Evolutionary conservation across 2,888 invertebrate genomes (phyloP), one percentile per base, ranked within the genome.

Genomic region (Doris montereyensis): DNA sequence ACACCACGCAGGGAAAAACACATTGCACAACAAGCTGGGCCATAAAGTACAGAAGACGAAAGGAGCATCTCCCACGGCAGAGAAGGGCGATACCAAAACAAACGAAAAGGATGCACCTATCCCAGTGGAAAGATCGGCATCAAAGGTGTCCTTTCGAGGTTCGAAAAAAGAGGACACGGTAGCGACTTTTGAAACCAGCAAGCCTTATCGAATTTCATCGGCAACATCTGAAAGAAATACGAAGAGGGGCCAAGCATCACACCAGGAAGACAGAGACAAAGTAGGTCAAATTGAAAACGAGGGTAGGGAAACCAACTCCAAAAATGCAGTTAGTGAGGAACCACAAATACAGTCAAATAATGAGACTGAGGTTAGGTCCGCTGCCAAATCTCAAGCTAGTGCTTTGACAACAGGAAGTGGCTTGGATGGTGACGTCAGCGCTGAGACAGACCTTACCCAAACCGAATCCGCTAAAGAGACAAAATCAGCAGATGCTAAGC

Each of bases 371-470:
- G 13, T 52, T 17, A 13, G 13, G 8, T 70, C 70, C 34, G 32
- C 70, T 3, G 57, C 32, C n/a, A 74, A 28, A 30, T 58, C 74
- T 8, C 74, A 21, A 8, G 21, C n/a, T 8, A 74, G 74, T 30
- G 24, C 30, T 13, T 35, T 74, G 28, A 74, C 74, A 8, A 74
- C 58, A 13, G 74, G 74, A 57, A 74, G 74, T 28, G 74, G 74
- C 2, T 74, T 57, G 74, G 74, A 74, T 17, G 74, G 74, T 60
- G 74, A 74, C 32, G 74, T 74, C 1, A 74, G 74, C 30, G 30
- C 52, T n/a, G 58, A 74, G 30, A 30, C 57, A 8, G n/a, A 30
- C 5, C 1, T 52, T 17, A 28, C 5, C n/a, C 26, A 17, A 4
- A 32, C 13, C 3, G 52, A 30, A 24, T 26, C 24, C 4, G 28